Evolutionary conservation across 2,113 vertebrate species (phyloP), one percentile per base, ranked within the genome.

Genomic region (Ictalurus punctatus): DNA sequence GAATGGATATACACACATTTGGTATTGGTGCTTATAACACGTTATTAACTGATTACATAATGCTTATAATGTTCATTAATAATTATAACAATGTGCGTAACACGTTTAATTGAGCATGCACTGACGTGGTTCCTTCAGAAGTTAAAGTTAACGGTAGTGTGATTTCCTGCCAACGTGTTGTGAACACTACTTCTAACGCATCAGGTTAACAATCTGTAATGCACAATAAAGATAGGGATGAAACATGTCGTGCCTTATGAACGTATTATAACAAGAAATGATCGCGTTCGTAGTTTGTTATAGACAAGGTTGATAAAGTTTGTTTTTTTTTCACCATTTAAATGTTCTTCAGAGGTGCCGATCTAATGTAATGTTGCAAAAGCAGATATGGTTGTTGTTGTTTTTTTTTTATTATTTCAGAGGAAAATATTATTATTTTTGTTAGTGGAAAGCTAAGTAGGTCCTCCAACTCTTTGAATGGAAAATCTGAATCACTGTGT

Each of bases 401-500:
- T 3, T 25, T 25, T 48, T 52, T 78, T 78, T 78, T 1, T 34
- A 34, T 34, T 34, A 34, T 34, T 34, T 34, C 2, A 7, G 13
- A 0, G 25, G 74, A 76, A 76, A 76, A 76, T 17, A 79, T 13
- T 19, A 74, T 25, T 56, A n/a, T 80, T 56, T 23, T 17, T 48
- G 56, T 59, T 82, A 1, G 54, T 82, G 56, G 56, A 61, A 83
- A 37, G 54, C 56, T 13, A 40, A 83, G 56, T 40, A 37, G 0
- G 80, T 83, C 19, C 30, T 83, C 14, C 19, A 83, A 13, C 17
- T 61, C 80, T 61, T 6, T 12, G 30, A 83, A 83, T 59, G 80
- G 56, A 83, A 83, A 83, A 61, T 37, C 0, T 61, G 56, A 83
- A 83, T 83, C 80, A 83, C 80, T 83, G 30, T 83, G 80, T 25